Evolutionary conservation across 2,888 invertebrate genomes (phyloP), one percentile per base, ranked within the genome.

Genomic region (Lithophane leautieri): DNA sequence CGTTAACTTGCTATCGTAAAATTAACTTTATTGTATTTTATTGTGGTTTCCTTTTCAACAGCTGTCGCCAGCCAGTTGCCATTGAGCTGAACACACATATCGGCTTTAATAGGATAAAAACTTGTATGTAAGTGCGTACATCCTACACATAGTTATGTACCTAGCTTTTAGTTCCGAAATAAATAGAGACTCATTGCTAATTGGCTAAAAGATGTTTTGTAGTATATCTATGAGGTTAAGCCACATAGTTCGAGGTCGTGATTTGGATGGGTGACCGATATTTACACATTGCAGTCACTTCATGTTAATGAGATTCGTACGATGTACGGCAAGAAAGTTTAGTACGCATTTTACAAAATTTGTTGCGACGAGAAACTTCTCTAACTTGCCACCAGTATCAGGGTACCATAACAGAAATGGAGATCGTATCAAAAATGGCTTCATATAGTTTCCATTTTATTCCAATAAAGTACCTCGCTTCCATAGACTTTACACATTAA

Each of bases 11-110:
- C 28, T 44, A 56, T 69, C 60, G 73, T 69, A 83, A 81, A 71
- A 78, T 81, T 52, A 74, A 78, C 78, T 70, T 78, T 78, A 84
- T 78, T 42, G 25, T 44, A 19, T 84, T 67, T 70, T 4, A 58
- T 65, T 84, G 72, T 47, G 67, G 70, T 74, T 47, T 50, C 52
- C 28, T 81, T 77, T 80, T 42, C 44, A 70, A 73, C 67, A 70
- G 63, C 66, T 77, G 68, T 58, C 50, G 12, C 52, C 52, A 19
- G 19, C 4, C 34, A 4, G 19, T 47, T 34, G 22, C 19, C 12
- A 50, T 62, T 47, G 54, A 47, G 47, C 11, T 19, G 28, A 44
- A 50, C 4, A 50, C 12, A 16, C 40, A 6, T 42, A 44, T 47
- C 14, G 7, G 52, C n/a, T 50, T 50, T 44, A 34, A 44, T 69